These are phyloP conservation scores for Torymus auratus DNA, from an alignment of 2,888 invertebrate species.

Conservation along the genomic window DNA sequence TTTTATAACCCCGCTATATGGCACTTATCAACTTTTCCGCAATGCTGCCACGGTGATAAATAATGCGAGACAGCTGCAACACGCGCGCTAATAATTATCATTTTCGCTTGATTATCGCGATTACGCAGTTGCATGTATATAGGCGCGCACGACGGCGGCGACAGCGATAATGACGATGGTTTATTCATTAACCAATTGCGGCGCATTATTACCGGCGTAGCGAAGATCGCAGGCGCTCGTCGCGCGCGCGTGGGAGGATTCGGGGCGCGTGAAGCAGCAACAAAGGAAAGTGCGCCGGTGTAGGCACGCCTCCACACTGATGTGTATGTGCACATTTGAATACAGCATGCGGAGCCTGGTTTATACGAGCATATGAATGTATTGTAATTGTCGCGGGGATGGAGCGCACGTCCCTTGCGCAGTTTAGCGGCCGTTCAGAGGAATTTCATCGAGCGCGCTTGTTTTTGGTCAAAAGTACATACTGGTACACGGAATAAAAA, in stretches of 20 bases:
- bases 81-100: not conserved
- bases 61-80: too few species aligned
- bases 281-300: not conserved
- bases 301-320: not conserved
- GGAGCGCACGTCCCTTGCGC: not conserved
- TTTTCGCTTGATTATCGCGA: not conserved
- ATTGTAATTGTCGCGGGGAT: conserved; percentile 29
- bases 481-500: too few species aligned
- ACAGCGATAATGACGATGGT: conserved; percentile 32
- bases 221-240: conserved; percentile 4
- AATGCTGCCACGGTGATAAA: too few species aligned
- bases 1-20: too few species aligned
- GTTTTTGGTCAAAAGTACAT: too few species aligned
- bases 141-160: too few species aligned
- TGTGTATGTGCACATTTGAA: conserved; percentile 29
- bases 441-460: too few species aligned
- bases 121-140: not conserved
- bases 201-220: conserved; percentile 1
- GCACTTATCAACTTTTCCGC: too few species aligned
- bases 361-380: conserved; percentile 15
- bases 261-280: too few species aligned
- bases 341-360: conserved; percentile 19
- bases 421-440: too few species aligned
- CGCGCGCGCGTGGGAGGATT: not conserved
- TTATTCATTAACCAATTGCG: conserved; percentile 35